Evolutionary conservation across 2,113 vertebrate genomes (phyloP).

Genomic region (Cyanoramphus novaezelandiae): DNA sequence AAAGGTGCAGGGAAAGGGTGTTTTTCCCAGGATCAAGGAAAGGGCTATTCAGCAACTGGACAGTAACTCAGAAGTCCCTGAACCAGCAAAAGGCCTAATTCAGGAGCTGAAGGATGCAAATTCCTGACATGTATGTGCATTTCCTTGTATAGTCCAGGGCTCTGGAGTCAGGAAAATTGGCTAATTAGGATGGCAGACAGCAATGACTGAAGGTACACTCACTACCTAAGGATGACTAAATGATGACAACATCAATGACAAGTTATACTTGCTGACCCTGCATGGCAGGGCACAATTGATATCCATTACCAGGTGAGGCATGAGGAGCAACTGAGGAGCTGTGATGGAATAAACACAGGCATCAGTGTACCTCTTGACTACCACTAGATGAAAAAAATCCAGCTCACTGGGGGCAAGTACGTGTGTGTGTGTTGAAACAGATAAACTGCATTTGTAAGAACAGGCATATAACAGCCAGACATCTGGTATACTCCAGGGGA

Average conservation of each 20-base stretch:
- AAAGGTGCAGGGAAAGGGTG: not conserved
- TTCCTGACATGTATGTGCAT: not conserved
- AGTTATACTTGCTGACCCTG: not conserved
- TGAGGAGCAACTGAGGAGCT: not conserved
- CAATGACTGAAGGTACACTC: not conserved
- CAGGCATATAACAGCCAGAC: not conserved
- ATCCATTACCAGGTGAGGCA: not conserved
- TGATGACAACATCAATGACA: not conserved
- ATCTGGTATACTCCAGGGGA: not conserved
- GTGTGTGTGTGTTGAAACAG: rapidly evolving
- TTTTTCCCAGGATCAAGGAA: not conserved
- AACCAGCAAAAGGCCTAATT: not conserved
- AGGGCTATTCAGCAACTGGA: not conserved
- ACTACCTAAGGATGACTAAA: not conserved
- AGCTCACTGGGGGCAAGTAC: not conserved
- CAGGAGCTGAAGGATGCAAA: not conserved
- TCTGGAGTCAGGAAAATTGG: not conserved
- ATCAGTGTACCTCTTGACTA: not conserved
- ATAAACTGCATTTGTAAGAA: not conserved
- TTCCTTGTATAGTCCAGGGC: not conserved
- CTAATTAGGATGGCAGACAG: not conserved
- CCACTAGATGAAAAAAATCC: not conserved
- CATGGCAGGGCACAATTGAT: not conserved
- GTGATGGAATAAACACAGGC: not conserved
- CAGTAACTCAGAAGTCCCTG: not conserved